Conservation (phyloP, 2,113 vertebrate species). For the Sarotherodon lohbergeri region DNA sequence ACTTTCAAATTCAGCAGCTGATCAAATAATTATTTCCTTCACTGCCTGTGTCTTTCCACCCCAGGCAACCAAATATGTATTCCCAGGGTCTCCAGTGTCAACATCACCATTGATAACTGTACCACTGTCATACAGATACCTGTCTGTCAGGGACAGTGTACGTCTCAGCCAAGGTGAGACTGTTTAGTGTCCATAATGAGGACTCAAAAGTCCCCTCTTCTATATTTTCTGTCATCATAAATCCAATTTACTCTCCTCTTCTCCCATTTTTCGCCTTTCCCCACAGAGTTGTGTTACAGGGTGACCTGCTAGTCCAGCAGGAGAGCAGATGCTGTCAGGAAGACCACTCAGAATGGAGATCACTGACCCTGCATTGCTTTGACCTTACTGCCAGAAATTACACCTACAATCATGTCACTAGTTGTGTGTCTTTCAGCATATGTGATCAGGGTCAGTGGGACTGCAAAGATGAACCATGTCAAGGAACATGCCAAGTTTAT, state of each 20-base stretch:
- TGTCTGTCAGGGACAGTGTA: constrained; percentile 57
- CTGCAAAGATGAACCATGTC: no score
- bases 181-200: not conserved
- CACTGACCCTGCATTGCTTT: constrained; percentile 2
- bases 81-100: constrained; percentile 13
- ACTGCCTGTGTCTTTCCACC: not conserved
- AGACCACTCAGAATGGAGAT: not conserved
- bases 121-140: constrained; percentile 10
- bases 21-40: not conserved
- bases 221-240: not conserved
- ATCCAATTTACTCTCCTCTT: not conserved
- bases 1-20: not conserved
- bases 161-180: constrained; percentile 41
- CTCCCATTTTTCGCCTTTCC: not conserved
- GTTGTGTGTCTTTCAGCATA: not conserved
- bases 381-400: not conserved
- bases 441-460: no score
- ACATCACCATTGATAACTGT: constrained; percentile 31
- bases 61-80: constrained; percentile 51
- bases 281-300: not conserved
- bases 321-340: not conserved
- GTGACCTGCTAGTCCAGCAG: constrained; percentile 27
- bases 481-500: no score
- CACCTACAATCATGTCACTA: constrained; percentile 23
- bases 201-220: not conserved